Base-by-base conservation (phyloP, 2,888 invertebrate genomes). In the Agriopis marginaria region DNA sequence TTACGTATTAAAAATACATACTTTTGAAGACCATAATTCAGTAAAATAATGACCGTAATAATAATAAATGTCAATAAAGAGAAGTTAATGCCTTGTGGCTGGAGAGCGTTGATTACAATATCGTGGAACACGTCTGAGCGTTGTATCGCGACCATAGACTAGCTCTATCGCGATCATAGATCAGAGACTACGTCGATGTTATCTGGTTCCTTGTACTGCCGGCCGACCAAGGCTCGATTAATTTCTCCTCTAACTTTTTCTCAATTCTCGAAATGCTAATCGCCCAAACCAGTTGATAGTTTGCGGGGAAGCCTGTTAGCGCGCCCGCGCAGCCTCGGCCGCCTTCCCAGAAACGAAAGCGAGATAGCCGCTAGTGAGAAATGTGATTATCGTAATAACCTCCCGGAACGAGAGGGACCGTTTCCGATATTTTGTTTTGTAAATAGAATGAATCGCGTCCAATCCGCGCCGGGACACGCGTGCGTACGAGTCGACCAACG, bases 341-440 rank as follows among this genome's bases (percentile, higher is more conserved):
- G 50, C 85, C 89, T 93, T 93, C 93, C 83, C 75, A 85, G 93
- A 93, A 93, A 89, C 91, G 92, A 92, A 90, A 92, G 91, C 90
- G 88, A 91, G 89, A 89, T 89, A 89, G 87, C 80, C 84, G 79
- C 87, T 91, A 89, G 91, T 89, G 86, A 88, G 92, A 92, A 93
- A 89, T 85, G 87, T 87, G 89, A 93, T 93, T 92, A 93, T 88
- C 86, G 90, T 92, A 92, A 93, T 89, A 91, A 90, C 87, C 89
- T 90, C 90, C 88, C 85, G 88, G 89, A 90, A 92, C 85, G 85
- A 81, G 83, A 82, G 72, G 74, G 85, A 84, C 85, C 85, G 85
- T 89, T 88, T 87, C 88, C 88, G 89, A 90, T 88, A 70, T 68
- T 70, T 80, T 77, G 81, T 83, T 83, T 86, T 82, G 81, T 83